Conservation (phyloP, 2,113 vertebrate genomes). For the Mustela lutreola region DNA sequence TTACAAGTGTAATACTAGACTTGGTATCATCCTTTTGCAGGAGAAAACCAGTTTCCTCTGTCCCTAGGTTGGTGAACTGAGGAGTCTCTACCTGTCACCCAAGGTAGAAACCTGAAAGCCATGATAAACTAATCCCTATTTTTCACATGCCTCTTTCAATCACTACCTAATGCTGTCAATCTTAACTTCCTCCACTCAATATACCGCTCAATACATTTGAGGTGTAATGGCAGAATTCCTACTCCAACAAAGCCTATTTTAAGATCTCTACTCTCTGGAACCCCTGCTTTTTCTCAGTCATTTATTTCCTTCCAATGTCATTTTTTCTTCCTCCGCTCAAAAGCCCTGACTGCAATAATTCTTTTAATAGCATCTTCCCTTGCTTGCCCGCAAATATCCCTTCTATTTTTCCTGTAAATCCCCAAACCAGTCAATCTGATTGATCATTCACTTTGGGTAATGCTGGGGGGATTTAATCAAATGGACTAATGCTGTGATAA, state of each 20-base stretch:
- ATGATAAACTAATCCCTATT: background rate
- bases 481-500: background rate
- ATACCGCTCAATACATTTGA: background rate
- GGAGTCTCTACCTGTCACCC: background rate
- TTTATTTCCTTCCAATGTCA: background rate
- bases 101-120: background rate
- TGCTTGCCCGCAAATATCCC: background rate
- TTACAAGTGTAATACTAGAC: background rate
- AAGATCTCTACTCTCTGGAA: background rate
- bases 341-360: background rate
- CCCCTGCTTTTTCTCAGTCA: background rate
- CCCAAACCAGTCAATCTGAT: constrained; percentile 44
- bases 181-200: background rate
- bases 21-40: background rate
- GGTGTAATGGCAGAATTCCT: background rate
- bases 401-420: constrained; percentile 20
- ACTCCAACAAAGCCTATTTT: background rate
- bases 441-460: constrained; percentile 53
- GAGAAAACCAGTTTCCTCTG: background rate
- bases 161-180: background rate
- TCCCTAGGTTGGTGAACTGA: background rate
- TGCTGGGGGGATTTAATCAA: constrained; percentile 11
- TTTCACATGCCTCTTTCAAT: background rate
- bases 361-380: background rate
- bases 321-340: background rate